Percentiles rank a stretch among this genome's conserved stretches.
Conservation (phyloP, 92 coral and sea anemone genomes). For the Phenganax stokvisi region DNA sequence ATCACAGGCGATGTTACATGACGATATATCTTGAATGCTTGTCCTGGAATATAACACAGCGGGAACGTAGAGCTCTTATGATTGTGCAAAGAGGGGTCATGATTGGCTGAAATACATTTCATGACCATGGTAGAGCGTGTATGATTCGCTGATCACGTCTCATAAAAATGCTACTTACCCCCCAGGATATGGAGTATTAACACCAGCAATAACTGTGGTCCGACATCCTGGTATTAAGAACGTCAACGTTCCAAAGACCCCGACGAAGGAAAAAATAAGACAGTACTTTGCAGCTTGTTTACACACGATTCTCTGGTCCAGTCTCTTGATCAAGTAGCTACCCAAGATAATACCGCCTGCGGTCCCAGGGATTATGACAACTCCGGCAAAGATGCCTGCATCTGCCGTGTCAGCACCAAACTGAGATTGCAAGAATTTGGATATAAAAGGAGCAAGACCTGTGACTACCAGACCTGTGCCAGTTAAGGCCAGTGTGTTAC, state of each 20-base stretch:
- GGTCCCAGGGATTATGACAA: slow-evolving; percentile 90
- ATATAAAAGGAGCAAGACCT: slow-evolving; percentile 95
- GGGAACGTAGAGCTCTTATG: not conserved
- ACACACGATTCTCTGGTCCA: slow-evolving; percentile 78
- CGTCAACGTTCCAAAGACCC: slow-evolving; percentile 89
- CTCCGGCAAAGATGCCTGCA: slow-evolving; percentile 85
- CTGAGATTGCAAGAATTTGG: slow-evolving; percentile 97
- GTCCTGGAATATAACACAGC: slow-evolving; percentile 12
- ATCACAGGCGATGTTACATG: slow-evolving; percentile 66
- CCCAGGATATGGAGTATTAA: slow-evolving; percentile 63
- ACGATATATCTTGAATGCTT: slow-evolving; percentile 47
- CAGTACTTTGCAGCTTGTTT: slow-evolving; percentile 90
- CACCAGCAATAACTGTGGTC: slow-evolving; percentile 81
- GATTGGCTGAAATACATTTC: not conserved
- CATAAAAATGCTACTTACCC: slow-evolving; percentile 42
- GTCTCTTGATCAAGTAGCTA: slow-evolving; percentile 83
- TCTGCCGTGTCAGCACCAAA: slow-evolving; percentile 91
- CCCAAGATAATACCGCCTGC: slow-evolving; percentile 99
- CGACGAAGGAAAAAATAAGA: slow-evolving; percentile 83
- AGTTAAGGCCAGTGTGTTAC: slow-evolving; percentile 88
- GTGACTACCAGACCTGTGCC: slow-evolving; percentile 89
- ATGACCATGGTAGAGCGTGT: not conserved
- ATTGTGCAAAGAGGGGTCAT: not conserved
- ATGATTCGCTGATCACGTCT: not conserved
- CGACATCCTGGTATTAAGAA: slow-evolving; percentile 96